These are phyloP conservation scores for Nemurella pictetii DNA, from an alignment of 2,888 invertebrate species.

Conservation along the genomic window DNA sequence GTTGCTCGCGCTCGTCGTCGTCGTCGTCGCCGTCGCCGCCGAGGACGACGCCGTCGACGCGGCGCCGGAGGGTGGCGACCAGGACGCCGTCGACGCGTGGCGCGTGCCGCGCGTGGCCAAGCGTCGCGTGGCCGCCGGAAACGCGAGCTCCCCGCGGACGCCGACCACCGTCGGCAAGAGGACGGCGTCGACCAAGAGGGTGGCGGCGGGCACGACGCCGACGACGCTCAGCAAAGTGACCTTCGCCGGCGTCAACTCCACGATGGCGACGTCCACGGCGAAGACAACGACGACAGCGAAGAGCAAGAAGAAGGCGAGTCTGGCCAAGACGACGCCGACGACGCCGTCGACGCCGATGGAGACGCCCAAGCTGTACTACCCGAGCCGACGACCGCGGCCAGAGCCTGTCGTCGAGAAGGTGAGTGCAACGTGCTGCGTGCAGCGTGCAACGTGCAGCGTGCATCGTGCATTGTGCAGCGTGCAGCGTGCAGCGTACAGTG, in stretches of 20 bases:
- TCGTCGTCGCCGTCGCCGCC: not conserved
- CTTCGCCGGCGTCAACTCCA: not conserved
- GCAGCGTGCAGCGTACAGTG: too few relatives aligned
- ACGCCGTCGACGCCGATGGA: conserved; percentile 3
- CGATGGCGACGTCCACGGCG: not conserved
- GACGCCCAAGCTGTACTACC: not conserved
- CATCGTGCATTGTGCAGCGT: too few relatives aligned
- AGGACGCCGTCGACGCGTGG: not conserved
- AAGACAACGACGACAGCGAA: conserved; percentile 38
- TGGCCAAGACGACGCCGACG: conserved; percentile 49
- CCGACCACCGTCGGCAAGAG: not conserved
- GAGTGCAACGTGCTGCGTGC: not conserved
- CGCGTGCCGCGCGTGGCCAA: not conserved
- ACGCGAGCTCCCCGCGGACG: conserved; percentile 46
- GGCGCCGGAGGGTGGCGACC: not conserved
- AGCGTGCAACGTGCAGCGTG: not conserved
- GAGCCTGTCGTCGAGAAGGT: conserved; percentile 50
- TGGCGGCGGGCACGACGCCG: conserved; percentile 44
- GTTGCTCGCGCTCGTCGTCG: not conserved
- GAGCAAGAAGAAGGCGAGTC: conserved; percentile 47
- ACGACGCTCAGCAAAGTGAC: not conserved
- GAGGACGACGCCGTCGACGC: not conserved
- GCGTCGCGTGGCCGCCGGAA: conserved; percentile 52
- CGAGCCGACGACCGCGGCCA: conserved; percentile 15
- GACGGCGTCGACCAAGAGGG: conserved; percentile 44